Percentiles rank a stretch among this genome's conserved stretches.
Conservation (phyloP, 1,140 invertebrate species). For the Bombus huntii region DNA sequence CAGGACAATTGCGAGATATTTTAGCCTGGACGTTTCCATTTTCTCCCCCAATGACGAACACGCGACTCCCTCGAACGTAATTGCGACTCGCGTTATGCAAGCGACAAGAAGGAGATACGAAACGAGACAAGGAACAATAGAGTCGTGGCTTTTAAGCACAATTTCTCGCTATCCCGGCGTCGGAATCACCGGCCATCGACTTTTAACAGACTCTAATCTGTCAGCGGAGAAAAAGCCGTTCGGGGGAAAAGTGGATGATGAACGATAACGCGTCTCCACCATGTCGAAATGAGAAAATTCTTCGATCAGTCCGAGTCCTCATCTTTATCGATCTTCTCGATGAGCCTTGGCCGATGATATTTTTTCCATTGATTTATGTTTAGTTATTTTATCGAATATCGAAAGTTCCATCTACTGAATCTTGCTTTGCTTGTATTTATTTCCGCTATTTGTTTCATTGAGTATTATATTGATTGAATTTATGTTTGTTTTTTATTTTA, state of each 20-base stretch:
- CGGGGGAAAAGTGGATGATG: conserved; percentile 27
- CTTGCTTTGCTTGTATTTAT: too few relatives aligned
- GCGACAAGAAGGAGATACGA: background rate
- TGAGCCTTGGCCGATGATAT: background rate
- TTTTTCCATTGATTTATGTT: background rate
- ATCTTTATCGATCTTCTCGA: background rate
- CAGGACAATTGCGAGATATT: background rate
- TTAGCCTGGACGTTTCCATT: conserved; percentile 6
- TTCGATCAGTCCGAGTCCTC: background rate
- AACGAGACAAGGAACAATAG: too few relatives aligned
- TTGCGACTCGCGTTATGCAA: background rate
- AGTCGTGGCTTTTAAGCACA: background rate
- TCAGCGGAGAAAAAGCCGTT: background rate
- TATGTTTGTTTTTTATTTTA: too few relatives aligned
- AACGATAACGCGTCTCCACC: conserved; percentile 44
- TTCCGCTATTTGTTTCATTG: too few relatives aligned
- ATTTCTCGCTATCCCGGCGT: background rate
- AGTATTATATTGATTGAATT: too few relatives aligned
- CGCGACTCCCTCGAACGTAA: background rate
- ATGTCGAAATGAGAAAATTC: background rate
- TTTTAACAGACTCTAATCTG: conserved; percentile 32
- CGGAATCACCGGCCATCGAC: conserved; percentile 7
- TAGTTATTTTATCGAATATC: background rate
- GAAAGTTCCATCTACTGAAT: too few relatives aligned
- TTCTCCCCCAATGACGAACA: background rate